A percentile compares a stretch with the other conserved stretches of the same genome.
These are phyloP conservation scores for Pachyramphus minor DNA, from an alignment of 2,113 vertebrate species.

Conservation along the genomic window DNA sequence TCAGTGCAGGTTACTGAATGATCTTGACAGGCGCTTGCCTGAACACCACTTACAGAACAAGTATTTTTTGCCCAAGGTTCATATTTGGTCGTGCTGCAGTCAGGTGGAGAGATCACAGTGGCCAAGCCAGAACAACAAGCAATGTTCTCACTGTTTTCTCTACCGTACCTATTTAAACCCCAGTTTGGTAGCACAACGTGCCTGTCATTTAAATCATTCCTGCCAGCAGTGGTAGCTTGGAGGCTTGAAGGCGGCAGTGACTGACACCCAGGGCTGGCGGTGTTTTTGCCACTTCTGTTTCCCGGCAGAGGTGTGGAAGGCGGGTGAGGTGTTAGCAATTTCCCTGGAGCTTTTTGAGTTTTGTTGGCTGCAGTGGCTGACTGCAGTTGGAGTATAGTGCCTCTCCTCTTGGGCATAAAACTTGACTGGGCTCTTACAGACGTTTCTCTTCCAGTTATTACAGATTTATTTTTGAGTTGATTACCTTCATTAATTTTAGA, in stretches of 20 bases:
- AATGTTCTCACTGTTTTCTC: conserved; percentile 5
- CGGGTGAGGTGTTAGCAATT: conserved; percentile 73
- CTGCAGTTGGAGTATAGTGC: conserved; percentile 69
- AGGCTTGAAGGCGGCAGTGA: conserved; percentile 2
- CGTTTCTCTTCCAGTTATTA: conserved; percentile 60
- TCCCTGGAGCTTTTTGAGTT: conserved; percentile 71
- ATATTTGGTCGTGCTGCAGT: conserved; percentile 1
- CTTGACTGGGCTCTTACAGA: conserved; percentile 52
- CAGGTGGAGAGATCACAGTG: conserved; percentile 28
- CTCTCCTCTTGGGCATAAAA: conserved; percentile 68
- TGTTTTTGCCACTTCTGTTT: conserved; percentile 16
- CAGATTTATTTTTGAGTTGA: conserved; percentile 45
- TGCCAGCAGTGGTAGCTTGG: conserved; percentile 16
- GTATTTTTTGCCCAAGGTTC: conserved; percentile 54
- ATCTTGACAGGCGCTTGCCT: conserved; percentile 27
- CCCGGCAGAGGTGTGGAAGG: conserved; percentile 64
- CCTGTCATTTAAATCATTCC: conserved; percentile 21
- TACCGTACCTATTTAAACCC: conserved; percentile 18
- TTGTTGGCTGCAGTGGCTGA: conserved; percentile 69
- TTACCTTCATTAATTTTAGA: conserved; percentile 58
- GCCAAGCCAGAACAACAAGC: conserved; percentile 27
- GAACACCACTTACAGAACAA: conserved; percentile 15
- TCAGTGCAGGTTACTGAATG: conserved; percentile 20
- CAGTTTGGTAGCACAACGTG: conserved; percentile 18
- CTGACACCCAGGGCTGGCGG: conserved; percentile 14